Conservation (phyloP, 2,888 invertebrate genomes). For the Cephus pulcher region DNA sequence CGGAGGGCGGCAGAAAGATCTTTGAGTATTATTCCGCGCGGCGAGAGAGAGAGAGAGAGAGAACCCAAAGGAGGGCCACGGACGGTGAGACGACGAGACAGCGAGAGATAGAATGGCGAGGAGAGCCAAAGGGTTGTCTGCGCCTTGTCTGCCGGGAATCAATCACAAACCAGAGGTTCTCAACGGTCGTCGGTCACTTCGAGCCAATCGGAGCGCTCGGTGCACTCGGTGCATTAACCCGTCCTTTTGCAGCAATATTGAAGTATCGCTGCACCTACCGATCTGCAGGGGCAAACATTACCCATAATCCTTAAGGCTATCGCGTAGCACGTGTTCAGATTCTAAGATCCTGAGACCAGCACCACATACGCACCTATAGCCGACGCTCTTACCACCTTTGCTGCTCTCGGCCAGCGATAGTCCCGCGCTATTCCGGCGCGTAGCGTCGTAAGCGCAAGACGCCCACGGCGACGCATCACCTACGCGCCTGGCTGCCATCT, state of each 20-base stretch:
- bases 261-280: neutral
- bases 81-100: neutral
- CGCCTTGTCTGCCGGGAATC: slow-evolving; percentile 61
- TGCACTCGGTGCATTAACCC: neutral
- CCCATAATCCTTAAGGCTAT: neutral
- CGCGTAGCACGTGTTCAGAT: neutral
- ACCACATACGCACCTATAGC: neutral
- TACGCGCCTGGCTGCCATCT: slow-evolving; percentile 57
- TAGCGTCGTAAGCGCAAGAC: slow-evolving; percentile 19
- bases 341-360: neutral
- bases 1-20: neutral
- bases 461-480: slow-evolving; percentile 57
- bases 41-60: slow-evolving; percentile 18
- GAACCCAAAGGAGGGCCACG: neutral
- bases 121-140: slow-evolving; percentile 58
- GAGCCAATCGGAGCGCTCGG: neutral
- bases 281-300: neutral
- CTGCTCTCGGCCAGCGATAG: neutral
- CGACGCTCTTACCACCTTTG: neutral
- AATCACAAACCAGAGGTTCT: slow-evolving; percentile 58
- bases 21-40: slow-evolving; percentile 2
- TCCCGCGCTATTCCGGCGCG: neutral
- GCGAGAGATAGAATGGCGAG: slow-evolving; percentile 8
- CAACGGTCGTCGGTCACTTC: slow-evolving; percentile 26
- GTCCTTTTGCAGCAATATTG: neutral